Percentiles rank a stretch among this genome's conserved stretches.
These are phyloP conservation scores for Cheilosia soror DNA, from an alignment of 2,888 invertebrate genomes.

Conservation along the genomic window DNA sequence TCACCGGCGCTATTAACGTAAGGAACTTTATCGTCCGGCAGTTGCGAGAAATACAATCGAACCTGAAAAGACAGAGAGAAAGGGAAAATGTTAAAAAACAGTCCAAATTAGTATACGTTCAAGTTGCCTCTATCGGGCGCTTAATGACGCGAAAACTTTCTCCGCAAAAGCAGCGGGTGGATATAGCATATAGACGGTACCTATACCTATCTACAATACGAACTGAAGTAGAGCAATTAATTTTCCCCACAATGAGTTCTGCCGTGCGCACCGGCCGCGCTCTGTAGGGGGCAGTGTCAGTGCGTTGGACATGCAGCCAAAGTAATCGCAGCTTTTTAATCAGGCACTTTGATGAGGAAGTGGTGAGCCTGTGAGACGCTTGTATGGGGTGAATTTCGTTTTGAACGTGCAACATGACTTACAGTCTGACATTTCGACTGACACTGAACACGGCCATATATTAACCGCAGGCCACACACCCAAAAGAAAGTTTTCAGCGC, in stretches of 20 bases:
- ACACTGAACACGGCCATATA: conserved; percentile 19
- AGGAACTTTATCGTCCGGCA: conserved; percentile 98
- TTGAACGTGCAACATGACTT: conserved; percentile 10
- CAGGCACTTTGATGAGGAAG: conserved; percentile 22
- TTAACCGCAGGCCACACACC: conserved; percentile 39
- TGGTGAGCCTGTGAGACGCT: neutral
- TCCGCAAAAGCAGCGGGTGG: conserved; percentile 46
- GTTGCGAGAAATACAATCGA: conserved; percentile 96
- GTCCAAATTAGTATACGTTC: conserved; percentile 65
- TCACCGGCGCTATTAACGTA: conserved; percentile 98
- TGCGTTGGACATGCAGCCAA: conserved; percentile 25
- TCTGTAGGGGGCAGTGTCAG: conserved; percentile 33
- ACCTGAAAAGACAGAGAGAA: conserved; percentile 88
- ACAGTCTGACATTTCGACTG: conserved; percentile 29
- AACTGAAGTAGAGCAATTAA: conserved; percentile 69
- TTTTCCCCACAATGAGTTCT: conserved; percentile 49
- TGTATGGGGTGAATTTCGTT: conserved; percentile 3
- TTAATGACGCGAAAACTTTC: conserved; percentile 72
- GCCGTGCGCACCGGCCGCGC: neutral
- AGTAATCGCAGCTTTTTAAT: conserved; percentile 52
- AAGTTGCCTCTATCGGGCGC: conserved; percentile 47
- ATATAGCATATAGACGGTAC: neutral
- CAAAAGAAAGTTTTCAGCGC: conserved; percentile 59
- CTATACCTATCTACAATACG: neutral
- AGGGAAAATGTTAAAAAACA: conserved; percentile 62